Conservation (phyloP, 2,113 vertebrate species). For the Toxotes chatareus region DNA sequence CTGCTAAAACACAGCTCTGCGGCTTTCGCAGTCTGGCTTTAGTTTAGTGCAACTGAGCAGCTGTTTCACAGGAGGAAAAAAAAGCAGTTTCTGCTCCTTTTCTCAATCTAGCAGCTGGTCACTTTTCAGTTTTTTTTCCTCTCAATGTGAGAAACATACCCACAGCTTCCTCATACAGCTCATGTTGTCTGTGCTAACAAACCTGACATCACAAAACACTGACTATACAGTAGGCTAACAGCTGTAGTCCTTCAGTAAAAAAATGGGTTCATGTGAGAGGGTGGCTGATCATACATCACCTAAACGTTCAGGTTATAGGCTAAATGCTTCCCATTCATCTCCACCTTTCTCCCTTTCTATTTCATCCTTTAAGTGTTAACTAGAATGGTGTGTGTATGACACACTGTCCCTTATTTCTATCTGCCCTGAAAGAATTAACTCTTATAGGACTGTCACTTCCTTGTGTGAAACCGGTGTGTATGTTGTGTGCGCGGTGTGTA, state of each 20-base stretch:
- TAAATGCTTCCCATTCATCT: conserved; percentile 31
- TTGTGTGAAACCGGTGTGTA: conserved; percentile 3
- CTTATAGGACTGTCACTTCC: neutral
- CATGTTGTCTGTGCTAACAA: neutral
- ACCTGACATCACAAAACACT: neutral
- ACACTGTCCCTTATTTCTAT: neutral
- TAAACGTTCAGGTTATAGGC: neutral
- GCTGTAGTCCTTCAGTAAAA: neutral
- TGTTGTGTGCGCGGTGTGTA: neutral
- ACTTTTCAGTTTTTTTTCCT: neutral
- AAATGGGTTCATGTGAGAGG: neutral
- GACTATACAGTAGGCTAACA: neutral
- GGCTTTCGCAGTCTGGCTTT: neutral
- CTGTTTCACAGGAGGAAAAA: neutral
- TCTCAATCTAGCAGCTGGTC: conserved; percentile 1
- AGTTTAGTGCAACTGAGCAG: conserved; percentile 8
- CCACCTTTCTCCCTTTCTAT: neutral
- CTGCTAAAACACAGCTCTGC: conserved; percentile 22
- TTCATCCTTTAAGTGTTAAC: neutral
- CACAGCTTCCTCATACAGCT: conserved; percentile 26
- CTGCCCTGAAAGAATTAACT: neutral
- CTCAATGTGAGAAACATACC: neutral
- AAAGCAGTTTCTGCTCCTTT: neutral
- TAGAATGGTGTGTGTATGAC: neutral
- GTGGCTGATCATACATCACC: conserved; percentile 39